Evolutionary conservation across 2,797 vertebrate species (phyloP).

Genomic region (Xenopus petersii): DNA sequence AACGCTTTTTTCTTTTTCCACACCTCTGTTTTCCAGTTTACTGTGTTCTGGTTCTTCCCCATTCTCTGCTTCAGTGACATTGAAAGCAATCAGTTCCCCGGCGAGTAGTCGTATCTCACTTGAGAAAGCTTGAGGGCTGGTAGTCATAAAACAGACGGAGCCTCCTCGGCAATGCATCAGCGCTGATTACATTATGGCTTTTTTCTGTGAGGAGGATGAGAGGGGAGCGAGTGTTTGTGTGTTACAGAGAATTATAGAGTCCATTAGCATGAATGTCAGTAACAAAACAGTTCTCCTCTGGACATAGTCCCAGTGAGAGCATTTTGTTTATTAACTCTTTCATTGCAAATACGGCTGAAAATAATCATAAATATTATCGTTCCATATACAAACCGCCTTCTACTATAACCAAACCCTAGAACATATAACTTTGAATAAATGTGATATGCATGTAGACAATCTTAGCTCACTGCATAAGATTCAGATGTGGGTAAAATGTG

Average conservation of each 20-base stretch:
- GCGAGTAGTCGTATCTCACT: constrained; percentile 33
- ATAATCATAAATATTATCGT: constrained; percentile 4
- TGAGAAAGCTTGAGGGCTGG: constrained; percentile 41
- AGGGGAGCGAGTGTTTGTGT: constrained; percentile 30
- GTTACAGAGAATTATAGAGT: constrained; percentile 48
- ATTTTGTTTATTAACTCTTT: constrained; percentile 34
- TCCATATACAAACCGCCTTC: too few relatives aligned
- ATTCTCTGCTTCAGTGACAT: constrained; percentile 27
- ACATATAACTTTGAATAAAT: too few relatives aligned
- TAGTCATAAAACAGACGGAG: constrained; percentile 44
- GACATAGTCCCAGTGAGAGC: constrained; percentile 39
- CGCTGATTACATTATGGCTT: constrained; percentile 47
- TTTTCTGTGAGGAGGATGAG: constrained; percentile 39
- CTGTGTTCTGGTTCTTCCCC: constrained; percentile 20
- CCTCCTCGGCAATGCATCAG: constrained; percentile 46
- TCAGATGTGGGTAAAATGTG: too few relatives aligned
- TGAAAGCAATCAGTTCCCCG: constrained; percentile 45
- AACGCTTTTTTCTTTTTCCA: background rate
- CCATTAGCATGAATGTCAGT: constrained; percentile 48
- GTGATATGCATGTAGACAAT: too few relatives aligned
- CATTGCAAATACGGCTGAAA: background rate
- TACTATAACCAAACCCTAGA: too few relatives aligned
- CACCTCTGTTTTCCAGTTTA: constrained; percentile 2
- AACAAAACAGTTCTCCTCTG: constrained; percentile 38
- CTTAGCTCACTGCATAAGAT: too few relatives aligned